Evolutionary conservation across 2,113 vertebrate species (phyloP), one percentile per base, ranked within the genome.

Genomic region (Sula dactylatra): DNA sequence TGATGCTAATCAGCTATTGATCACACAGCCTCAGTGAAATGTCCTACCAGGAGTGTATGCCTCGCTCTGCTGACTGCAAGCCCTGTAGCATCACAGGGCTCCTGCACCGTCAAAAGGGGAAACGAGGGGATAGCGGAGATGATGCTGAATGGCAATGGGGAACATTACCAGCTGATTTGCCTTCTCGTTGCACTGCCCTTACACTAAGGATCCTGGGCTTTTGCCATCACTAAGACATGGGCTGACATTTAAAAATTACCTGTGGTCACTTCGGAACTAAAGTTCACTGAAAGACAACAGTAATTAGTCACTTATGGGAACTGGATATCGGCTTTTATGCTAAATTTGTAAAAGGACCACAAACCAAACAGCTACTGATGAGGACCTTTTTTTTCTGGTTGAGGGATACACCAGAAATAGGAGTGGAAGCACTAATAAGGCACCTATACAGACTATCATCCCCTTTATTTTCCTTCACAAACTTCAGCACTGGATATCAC

Each of bases 41-140:
- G n/a, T 25, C 42, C 73, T 55, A 15, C 26, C 17, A 54, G 45
- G 36, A 93, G 16, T 0, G 1, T 6, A 45, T 14, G 11, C 26
- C 20, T 82, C 3, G 0, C 26, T 72, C 52, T 49, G 42, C 36
- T 56, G 17, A 29, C 54, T 7, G 7, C 22, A 62, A n/a, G n/a
- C n/a, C 17, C 44, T 45, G 0, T 2, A 81, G n/a, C 9, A 2
- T 47, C 32, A 64, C 2, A 1, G 58, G 31, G 27, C 27, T 64
- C 11, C 45, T 55, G 38, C 58, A 27, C 25, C 4, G 2, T 62
- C 62, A 58, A 64, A 72, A 93, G 10, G 21, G 45, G 65, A 65
- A 88, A 38, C 16, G 29, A 54, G n/a, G 22, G 67, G 81, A 81
- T 4, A 73, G 31, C 67, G 52, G 38, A 81, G 79, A 44, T 25